A percentile compares a stretch with the other conserved stretches of the same genome.
phyloP scores from a whole-genome alignment of 2,797 vertebrate genomes.

The Mallotus villosus region DNA sequence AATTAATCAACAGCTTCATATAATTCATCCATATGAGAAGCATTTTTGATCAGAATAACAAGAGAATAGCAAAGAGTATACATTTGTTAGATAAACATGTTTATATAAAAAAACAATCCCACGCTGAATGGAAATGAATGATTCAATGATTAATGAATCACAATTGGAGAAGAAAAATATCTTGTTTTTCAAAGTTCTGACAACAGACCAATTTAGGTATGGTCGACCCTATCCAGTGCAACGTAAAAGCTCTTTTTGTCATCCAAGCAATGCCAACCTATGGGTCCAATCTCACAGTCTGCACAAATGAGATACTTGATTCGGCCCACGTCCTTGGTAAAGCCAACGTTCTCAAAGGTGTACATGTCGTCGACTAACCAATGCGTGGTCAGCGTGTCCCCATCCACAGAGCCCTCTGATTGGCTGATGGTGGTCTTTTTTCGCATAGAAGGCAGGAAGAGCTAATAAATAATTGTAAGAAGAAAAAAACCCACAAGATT shows the following conservation, averaged over 20 bases:
- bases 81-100: background rate
- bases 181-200: constrained; percentile 40
- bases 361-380: constrained; percentile 97
- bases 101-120: background rate
- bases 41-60: background rate
- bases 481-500: background rate
- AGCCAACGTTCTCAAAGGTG: constrained; percentile 96
- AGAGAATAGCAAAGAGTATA: background rate
- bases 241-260: constrained; percentile 94
- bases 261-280: constrained; percentile 96
- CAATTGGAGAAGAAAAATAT: background rate
- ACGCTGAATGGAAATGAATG: background rate
- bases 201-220: constrained; percentile 72
- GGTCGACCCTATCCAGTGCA: constrained; percentile 90
- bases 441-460: constrained; percentile 90
- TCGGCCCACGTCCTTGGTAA: constrained; percentile 93
- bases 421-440: constrained; percentile 80
- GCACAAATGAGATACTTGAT: constrained; percentile 97
- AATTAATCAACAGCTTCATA: background rate
- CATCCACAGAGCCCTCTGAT: constrained; percentile 72
- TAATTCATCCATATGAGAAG: background rate
- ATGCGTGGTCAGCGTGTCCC: constrained; percentile 86
- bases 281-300: constrained; percentile 97
- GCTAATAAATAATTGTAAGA: constrained; percentile 63
- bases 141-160: background rate